Base-by-base conservation (phyloP, 2,113 vertebrate genomes). In the Dipodomys stephensi region DNA sequence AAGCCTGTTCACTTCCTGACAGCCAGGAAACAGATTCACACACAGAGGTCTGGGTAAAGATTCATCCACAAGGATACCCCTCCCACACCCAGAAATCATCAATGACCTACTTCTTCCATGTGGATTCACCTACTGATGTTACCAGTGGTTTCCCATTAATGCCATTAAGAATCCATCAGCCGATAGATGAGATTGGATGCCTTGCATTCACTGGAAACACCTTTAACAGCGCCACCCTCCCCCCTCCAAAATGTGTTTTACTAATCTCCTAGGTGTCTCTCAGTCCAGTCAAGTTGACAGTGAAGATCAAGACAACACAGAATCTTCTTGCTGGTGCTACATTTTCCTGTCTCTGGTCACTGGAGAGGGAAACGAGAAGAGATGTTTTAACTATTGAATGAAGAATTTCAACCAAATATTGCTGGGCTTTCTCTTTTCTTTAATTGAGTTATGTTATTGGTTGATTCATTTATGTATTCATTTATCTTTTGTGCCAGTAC, bases 301-400 rank as follows among this genome's bases (percentile, higher is more conserved):
- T 46, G 28, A 76, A 6, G 23, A 74, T 15, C 72, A 62, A 64
- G 53, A 22, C 44, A 25, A 94, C 92, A 62, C 69, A 92, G 93
- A 85, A 20, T 60, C 68, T 78, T 65, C 79, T 82, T 71, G 93
- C 69, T 72, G 2, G 4, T n/a, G 91, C 46, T 79, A 81, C 32
- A n/a, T 67, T 74, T 84, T 57, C 64, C 44, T 39, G 79, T 3
- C 44, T 64, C 94, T 12, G 10, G 27, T 35, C 9, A 65, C 0
- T 8, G 71, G 53, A 23, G n/a, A 25, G 46, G 46, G 72, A 28
- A 91, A 22, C 16, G 87, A 53, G 27, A 88, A 27, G 62, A 79
- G 67, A 93, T 91, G 91, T 93, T 94, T 91, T 91, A 92, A 76
- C 44, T 60, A 76, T 19, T 46, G 87, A 71, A 67, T 27, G n/a